phyloP scores from a whole-genome alignment of 1,140 invertebrate genomes.

The Drosophila serrata region DNA sequence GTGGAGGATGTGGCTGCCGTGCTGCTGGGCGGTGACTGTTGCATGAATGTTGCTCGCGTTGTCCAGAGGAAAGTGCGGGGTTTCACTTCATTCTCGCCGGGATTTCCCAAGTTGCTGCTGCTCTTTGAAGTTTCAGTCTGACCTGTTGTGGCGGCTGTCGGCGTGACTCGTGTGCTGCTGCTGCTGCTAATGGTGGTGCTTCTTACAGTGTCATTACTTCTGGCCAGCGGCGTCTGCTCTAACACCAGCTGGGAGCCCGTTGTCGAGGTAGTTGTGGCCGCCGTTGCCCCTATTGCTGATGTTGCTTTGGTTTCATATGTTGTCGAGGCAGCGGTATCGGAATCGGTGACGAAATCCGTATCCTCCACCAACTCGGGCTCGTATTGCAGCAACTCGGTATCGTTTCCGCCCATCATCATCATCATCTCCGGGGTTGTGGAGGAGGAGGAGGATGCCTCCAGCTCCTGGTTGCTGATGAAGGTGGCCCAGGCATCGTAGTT shows the following conservation, averaged over 20 bases:
- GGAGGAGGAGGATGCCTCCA: slow-evolving; percentile 37
- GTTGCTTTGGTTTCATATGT: slow-evolving; percentile 76
- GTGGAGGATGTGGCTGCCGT: slow-evolving; percentile 17
- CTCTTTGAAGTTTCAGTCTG: slow-evolving; percentile 52
- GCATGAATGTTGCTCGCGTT: slow-evolving; percentile 24
- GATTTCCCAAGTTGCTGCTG: slow-evolving; percentile 13
- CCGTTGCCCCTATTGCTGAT: slow-evolving; percentile 48
- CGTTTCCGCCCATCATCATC: slow-evolving; percentile 24
- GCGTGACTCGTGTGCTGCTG: slow-evolving; percentile 27
- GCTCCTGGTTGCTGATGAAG: slow-evolving; percentile 64
- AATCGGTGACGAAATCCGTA: slow-evolving; percentile 9
- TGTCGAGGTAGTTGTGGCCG: slow-evolving; percentile 44
- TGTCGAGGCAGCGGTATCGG: slow-evolving; percentile 42
- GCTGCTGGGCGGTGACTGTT: slow-evolving; percentile 11
- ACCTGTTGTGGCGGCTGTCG: slow-evolving; percentile 21
- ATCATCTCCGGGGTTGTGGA: slow-evolving; percentile 36
- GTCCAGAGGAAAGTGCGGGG: slow-evolving; percentile 28
- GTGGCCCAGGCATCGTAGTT: slow-evolving; percentile 70
- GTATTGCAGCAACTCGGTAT: slow-evolving; percentile 66
- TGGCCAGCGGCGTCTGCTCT: slow-evolving; percentile 62
- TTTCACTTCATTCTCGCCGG: slow-evolving; percentile 38
- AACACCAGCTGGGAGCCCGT: slow-evolving; percentile 60
- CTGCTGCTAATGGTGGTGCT: slow-evolving; percentile 21
- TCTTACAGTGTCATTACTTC: slow-evolving; percentile 12
- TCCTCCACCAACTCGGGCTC: slow-evolving; percentile 62